phyloP scores from a whole-genome alignment of 64 coral and sea anemone species.

The Acropora tenuis region DNA sequence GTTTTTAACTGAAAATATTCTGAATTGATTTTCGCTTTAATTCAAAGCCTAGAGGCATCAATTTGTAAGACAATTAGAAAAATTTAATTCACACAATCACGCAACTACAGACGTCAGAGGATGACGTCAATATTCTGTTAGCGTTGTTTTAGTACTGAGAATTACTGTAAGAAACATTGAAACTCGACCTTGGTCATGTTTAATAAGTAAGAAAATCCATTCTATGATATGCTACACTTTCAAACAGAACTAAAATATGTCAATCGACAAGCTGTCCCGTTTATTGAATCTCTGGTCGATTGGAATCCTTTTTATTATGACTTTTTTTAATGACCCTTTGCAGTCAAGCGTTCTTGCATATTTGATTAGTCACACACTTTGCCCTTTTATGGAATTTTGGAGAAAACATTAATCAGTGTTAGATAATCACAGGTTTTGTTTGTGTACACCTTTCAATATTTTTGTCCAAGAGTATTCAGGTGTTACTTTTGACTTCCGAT shows the following conservation, averaged over 20 bases:
- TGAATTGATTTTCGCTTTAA: background rate
- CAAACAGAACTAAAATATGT: no score
- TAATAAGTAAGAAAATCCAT: no score
- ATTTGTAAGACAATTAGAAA: background rate
- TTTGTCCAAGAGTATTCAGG: background rate
- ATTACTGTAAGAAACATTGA: background rate
- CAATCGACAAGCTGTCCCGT: no score
- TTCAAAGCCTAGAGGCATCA: background rate
- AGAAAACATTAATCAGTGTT: background rate
- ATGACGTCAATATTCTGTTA: background rate
- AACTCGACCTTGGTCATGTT: background rate
- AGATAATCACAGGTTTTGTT: no score
- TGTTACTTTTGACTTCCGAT: conserved; percentile 8
- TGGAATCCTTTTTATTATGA: no score
- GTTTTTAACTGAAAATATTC: background rate
- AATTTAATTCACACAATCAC: no score
- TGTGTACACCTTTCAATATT: background rate
- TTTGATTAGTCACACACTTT: no score
- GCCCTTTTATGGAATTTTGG: background rate
- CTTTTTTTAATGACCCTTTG: background rate
- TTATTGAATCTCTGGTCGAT: no score
- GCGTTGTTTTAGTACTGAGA: background rate
- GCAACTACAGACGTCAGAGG: background rate
- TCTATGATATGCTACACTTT: no score
- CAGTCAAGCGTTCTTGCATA: background rate